Evolutionary conservation across 2,888 invertebrate genomes (phyloP), one percentile per base, ranked within the genome.

Genomic region (Nezara viridula): DNA sequence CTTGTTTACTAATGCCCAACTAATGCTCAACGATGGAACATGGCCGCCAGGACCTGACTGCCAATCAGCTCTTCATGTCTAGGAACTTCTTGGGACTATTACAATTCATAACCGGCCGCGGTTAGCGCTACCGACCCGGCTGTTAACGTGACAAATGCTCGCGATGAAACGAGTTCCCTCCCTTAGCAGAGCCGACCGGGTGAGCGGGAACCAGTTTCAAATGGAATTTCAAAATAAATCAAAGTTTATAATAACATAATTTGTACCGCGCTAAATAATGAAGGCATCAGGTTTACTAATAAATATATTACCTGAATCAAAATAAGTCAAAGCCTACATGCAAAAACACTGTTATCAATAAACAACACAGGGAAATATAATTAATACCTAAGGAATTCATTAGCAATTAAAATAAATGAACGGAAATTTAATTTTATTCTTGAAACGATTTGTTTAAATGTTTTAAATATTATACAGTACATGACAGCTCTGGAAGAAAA

Each of bases 161-260:
- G n/a, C 44, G n/a, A 47, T 44, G 44, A n/a, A 44, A 81, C 81
- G 40, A 9, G 81, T 40, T 44, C 44, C 44, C 81, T 44, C 81
- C 44, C 44, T 40, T 32, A 37, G 9, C 37, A 21, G 24, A 77
- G 77, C 77, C 77, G 40, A 40, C 73, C 55, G 7, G 52, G 52
- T 52, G 49, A 49, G 5, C 55, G 32, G 60, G 60, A 73, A 73
- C 66, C 66, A 24, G 66, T 73, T 73, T 6, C 9, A 27, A 5
- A 37, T 32, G 66, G 66, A 73, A 37, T 32, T 73, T 73, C 66
- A 21, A 6, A 27, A 47, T 81, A 81, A n/a, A 81, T 81, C 44
- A 81, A 44, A 44, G n/a, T 21, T 47, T 81, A 81, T 44, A 47
- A 81, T 81, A 81, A 81, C 81, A 81, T 47, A 81, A 81, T 81